Percentiles rank a stretch among this genome's conserved stretches.
These are phyloP conservation scores for Calypte anna DNA, from an alignment of 2,113 vertebrate genomes.

Conservation along the genomic window DNA sequence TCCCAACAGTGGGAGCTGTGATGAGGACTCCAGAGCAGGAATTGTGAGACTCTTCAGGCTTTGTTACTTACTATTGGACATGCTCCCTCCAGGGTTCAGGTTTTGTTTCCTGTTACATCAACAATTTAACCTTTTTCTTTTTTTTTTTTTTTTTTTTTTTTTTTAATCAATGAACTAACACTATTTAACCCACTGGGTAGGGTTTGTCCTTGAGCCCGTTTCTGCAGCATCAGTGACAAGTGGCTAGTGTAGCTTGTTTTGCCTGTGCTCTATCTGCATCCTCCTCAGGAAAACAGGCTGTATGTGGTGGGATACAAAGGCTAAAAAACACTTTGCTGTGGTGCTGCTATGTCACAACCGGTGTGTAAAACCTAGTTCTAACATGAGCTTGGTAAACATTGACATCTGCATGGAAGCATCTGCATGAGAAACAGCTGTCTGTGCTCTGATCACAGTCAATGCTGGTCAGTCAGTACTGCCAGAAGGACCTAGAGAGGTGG, in stretches of 20 bases:
- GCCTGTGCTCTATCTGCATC: background rate
- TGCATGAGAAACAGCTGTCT: background rate
- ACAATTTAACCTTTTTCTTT: background rate
- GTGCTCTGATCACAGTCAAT: background rate
- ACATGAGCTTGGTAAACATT: background rate
- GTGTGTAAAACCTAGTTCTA: background rate
- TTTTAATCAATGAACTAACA: background rate
- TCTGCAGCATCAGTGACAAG: background rate
- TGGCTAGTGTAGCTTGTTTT: background rate
- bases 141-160: background rate
- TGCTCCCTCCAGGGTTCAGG: background rate
- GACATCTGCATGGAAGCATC: background rate
- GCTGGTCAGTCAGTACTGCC: background rate
- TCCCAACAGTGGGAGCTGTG: background rate
- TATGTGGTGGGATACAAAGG: background rate
- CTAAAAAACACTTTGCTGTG: background rate
- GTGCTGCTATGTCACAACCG: background rate
- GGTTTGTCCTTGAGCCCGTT: background rate
- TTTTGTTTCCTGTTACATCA: background rate
- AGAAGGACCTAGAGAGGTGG: background rate
- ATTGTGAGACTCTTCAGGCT: background rate
- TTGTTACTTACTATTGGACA: background rate
- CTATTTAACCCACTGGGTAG: background rate
- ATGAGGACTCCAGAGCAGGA: background rate
- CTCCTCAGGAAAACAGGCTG: background rate